Evolutionary conservation across 2,113 vertebrate species (phyloP), one percentile per base, ranked within the genome.

Genomic region (Lamprotornis superbus): DNA sequence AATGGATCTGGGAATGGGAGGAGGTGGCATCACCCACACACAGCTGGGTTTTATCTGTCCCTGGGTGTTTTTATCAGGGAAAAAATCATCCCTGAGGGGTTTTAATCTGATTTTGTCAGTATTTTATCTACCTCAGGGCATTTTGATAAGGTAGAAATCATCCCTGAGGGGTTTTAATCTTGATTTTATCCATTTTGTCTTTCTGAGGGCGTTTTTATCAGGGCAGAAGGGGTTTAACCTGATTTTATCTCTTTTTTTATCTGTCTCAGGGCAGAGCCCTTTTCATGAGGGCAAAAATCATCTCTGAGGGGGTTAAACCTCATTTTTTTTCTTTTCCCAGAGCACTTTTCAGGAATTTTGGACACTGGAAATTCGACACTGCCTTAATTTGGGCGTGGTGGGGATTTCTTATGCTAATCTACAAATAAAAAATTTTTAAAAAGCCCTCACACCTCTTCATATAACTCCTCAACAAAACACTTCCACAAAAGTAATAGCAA

Each of bases 341-440:
- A 42, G n/a, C 35, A 35, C 31, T 42, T 10, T 56, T 31, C 44
- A 53, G 69, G 23, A 67, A 39, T 39, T 59, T 46, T 68, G 63
- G 19, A 31, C 3, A 2, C 18, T 69, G 79, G 21, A 12, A 61
- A 7, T 17, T 42, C 47, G 19, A 3, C 0, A 1, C 30, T 69
- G 55, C 47, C 39, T 52, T 53, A 4, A 47, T 37, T 52, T 33
- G 33, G 22, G 44, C 13, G 12, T 33, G 14, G 27, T 74, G 44
- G 77, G 68, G 46, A 69, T 76, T 56, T 15, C 35, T 83, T 28
- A 24, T 53, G 30, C 42, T 56, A 40, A 12, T 40, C 39, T 40
- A 40, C 39, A 40, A 40, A 40, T 40, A 40, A 40, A 40, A 40
- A 40, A 40, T 40, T 40, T 40, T 40, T 40, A 40, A 40, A 40